Percentiles rank a stretch among this genome's conserved stretches.
Conservation (phyloP, 2,888 invertebrate species). For the Choreutis nemorana region DNA sequence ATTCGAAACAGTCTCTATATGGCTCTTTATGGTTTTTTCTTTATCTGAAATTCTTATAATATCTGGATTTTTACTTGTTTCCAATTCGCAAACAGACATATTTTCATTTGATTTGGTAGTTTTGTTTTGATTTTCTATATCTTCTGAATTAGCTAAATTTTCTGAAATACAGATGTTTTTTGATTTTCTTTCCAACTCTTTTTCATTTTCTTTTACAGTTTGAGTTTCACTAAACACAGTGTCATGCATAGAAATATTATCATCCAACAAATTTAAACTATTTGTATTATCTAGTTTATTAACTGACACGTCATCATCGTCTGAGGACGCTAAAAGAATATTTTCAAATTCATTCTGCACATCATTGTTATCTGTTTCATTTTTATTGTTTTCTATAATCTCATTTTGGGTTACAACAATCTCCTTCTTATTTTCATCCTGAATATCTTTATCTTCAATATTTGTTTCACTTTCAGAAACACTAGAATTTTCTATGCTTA, state of each 20-base stretch:
- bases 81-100: too few species aligned
- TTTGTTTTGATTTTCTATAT: too few species aligned
- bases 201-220: too few species aligned
- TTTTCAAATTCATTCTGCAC: conserved; percentile 28
- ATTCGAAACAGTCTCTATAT: too few species aligned
- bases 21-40: too few species aligned
- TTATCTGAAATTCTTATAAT: too few species aligned
- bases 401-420: conserved; percentile 14
- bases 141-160: too few species aligned
- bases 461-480: conserved; percentile 39
- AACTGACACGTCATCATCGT: conserved; percentile 21
- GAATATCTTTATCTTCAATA: conserved; percentile 13
- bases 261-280: conserved; percentile 26
- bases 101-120: too few species aligned
- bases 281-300: conserved; percentile 7
- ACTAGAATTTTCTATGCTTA: conserved; percentile 56
- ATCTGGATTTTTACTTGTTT: too few species aligned
- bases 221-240: conserved; percentile 19
- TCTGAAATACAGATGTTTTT: too few species aligned
- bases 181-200: too few species aligned
- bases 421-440: conserved; percentile 14
- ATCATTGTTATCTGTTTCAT: conserved; percentile 18
- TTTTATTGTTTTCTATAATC: conserved; percentile 12
- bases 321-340: conserved; percentile 35
- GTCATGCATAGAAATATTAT: conserved; percentile 25